Conservation (phyloP, 2,113 vertebrate genomes). For the Vimba vimba region DNA sequence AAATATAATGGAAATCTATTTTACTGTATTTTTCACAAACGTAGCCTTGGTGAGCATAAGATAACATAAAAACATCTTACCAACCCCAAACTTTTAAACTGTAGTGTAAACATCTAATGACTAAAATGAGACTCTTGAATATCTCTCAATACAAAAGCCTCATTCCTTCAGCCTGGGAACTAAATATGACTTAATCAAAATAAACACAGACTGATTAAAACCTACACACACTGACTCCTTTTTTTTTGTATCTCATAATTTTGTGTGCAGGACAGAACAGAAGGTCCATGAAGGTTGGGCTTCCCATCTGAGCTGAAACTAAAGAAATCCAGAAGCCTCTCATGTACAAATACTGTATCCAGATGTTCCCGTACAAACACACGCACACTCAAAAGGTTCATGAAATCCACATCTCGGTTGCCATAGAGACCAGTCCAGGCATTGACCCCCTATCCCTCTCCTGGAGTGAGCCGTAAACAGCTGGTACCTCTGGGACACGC, state of each 20-base stretch:
- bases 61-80: neutral
- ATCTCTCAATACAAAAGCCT: neutral
- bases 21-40: neutral
- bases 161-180: neutral
- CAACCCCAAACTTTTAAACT: neutral
- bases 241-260: neutral
- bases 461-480: constrained; percentile 68
- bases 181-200: neutral
- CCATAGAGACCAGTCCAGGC: constrained; percentile 72
- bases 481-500: constrained; percentile 77
- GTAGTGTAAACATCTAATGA: neutral
- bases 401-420: constrained; percentile 62
- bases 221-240: neutral
- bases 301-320: constrained; percentile 1
- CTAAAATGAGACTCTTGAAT: neutral
- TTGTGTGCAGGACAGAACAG: neutral
- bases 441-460: constrained; percentile 72
- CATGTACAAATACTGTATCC: constrained; percentile 40
- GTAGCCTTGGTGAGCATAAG: neutral
- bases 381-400: constrained; percentile 56
- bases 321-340: constrained; percentile 8
- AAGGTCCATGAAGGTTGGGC: neutral
- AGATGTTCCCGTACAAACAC: constrained; percentile 51
- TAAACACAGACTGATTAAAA: neutral
- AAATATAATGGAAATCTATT: neutral